Percentiles rank a stretch among this genome's conserved stretches.
phyloP scores from a whole-genome alignment of 64 coral and sea anemone species.

The Hydrozoanthus tunicans region DNA sequence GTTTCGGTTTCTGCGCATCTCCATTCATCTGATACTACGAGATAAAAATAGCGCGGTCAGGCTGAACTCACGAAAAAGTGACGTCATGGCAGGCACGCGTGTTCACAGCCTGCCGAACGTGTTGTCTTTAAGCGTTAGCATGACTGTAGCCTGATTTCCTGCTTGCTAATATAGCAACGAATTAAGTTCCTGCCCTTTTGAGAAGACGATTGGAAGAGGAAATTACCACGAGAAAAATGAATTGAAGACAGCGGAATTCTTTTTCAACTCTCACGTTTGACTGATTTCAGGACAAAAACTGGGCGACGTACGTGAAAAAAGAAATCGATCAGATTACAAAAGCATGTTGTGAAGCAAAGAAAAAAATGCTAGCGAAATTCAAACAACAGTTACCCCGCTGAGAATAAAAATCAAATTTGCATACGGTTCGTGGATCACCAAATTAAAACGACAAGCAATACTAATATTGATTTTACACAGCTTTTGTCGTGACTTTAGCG shows the following conservation, averaged over 20 bases:
- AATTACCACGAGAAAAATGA: background rate
- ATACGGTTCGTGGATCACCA: constrained; percentile 46
- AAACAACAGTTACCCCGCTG: background rate
- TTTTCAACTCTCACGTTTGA: constrained; percentile 5
- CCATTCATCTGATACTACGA: constrained; percentile 7
- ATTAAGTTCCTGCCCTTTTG: constrained; percentile 44
- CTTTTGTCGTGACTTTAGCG: constrained; percentile 31
- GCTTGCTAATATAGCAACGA: constrained; percentile 40
- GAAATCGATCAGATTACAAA: background rate
- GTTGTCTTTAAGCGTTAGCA: constrained; percentile 43
- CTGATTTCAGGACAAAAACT: constrained; percentile 10
- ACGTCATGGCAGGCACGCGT: constrained; percentile 46
- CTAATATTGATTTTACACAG: constrained; percentile 47
- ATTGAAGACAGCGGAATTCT: background rate
- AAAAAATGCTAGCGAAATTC: background rate
- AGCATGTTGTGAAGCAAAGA: background rate
- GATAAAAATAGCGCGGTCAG: constrained; percentile 43
- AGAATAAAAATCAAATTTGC: constrained; percentile 38
- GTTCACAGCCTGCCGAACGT: constrained; percentile 42
- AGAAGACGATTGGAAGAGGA: constrained; percentile 14
- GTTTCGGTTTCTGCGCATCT: background rate
- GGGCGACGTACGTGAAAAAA: constrained; percentile 33
- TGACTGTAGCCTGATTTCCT: constrained; percentile 62
- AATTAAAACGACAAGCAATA: constrained; percentile 47
- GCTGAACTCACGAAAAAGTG: constrained; percentile 62